Evolutionary conservation across 2,113 vertebrate species (phyloP), one percentile per base, ranked within the genome.

Genomic region (Urocolius indicus): DNA sequence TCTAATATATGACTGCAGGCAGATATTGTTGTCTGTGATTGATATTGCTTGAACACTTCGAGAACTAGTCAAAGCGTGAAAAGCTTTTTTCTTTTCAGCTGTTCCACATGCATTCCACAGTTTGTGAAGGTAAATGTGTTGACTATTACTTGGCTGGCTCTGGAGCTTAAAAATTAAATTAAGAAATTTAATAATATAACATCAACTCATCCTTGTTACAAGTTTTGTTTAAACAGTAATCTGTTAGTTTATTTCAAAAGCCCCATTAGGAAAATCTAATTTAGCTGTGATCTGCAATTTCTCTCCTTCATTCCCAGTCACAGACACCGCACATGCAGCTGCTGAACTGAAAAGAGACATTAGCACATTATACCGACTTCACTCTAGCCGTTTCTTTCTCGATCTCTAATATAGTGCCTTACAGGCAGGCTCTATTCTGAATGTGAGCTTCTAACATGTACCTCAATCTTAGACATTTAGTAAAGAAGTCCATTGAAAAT

Each of bases 231-330:
- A 81, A 97, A 88, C 68, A 96, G 85, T 92, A 87, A 93, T 95
- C 68, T 90, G 85, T 94, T 96, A 92, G 90, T 94, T 97, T 96
- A 88, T 96, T 96, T 97, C 76, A 92, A 94, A 95, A 96, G 94
- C 72, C 36, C 61, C 68, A 95, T 95, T 96, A 97, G 65, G 83
- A 91, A 92, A 96, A 96, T 96, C 73, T 95, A 92, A 96, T 97
- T 96, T 94, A 92, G 81, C 75, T 84, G 32, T 81, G 92, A 92
- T 94, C 73, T 96, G 87, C 65, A 83, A 46, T 97, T 88, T 92
- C 59, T 97, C 87, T 46, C 87, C 66, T 75, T 87, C 27, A 7
- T 88, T 87, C 78, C 83, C 29, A 4, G 55, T 91, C 51, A 27
- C 61, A 93, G 90, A 52, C 34, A 52, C 20, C 12, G 48, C 48